Base-by-base conservation (phyloP, 2,797 vertebrate species). In the Anguilla marmorata region DNA sequence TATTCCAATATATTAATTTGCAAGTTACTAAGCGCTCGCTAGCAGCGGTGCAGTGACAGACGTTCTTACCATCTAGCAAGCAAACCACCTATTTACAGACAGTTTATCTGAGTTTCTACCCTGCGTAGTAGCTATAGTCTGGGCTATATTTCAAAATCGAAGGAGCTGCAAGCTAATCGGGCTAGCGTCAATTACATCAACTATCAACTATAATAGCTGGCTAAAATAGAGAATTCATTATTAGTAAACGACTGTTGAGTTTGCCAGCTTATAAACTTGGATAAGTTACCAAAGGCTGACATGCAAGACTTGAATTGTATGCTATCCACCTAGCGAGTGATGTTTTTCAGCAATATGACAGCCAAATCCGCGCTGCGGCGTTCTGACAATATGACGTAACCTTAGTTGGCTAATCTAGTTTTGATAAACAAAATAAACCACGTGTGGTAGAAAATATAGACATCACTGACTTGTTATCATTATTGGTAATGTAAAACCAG, bases 391-490 rank as follows among this genome's bases (percentile, higher is more conserved):
- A 50, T 82, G 45, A 50, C 79, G 74, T 82, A 50, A 82, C 41
- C 74, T 79, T 79, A n/a, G 41, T 14, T n/a, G 19, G 5, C 79
- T 11, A 2, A n/a, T 50, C 19, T 45, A 82, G 33, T 79, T 45
- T 50, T 2, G 16, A 82, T 50, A 84, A 84, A 84, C 83, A 84
- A 84, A 84, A 84, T 54, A 84, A 84, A 56, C 50, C 56, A 84
- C 83, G 83, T 56, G 48, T 84, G 52, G 33, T 12, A 9, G 11
- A 27, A 84, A 54, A 84, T 2, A 56, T 11, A 84, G 79, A 48
- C 79, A 82, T 50, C 45, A 54, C 0, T 24, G 52, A 27, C 11
- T 33, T 30, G 27, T 2, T 30, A 21, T 79, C 74, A 79, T 45
- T 41, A 41, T 41, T 41, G 41, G 41, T 41, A 41, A 82, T 82